These are phyloP conservation scores for Ametastegia equiseti DNA, from an alignment of 2,888 invertebrate genomes.

Conservation along the genomic window DNA sequence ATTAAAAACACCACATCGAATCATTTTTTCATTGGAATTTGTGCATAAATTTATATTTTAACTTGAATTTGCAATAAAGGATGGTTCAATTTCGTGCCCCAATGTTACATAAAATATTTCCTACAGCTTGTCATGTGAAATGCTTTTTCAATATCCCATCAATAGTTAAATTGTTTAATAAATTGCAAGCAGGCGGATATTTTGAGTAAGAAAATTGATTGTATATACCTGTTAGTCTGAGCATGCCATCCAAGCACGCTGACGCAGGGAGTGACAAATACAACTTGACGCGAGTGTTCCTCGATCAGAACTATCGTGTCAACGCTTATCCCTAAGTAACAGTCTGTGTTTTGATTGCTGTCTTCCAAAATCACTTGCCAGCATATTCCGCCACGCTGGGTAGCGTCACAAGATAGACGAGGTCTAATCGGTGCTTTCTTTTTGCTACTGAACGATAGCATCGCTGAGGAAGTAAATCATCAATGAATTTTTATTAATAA, in stretches of 20 bases:
- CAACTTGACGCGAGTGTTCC: conserved; percentile 87
- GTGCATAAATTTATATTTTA: no score
- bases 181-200: no score
- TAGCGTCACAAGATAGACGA: conserved; percentile 85
- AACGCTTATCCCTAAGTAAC: conserved; percentile 90
- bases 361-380: conserved; percentile 89
- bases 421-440: conserved; percentile 88
- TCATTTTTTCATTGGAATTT: no score
- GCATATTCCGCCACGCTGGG: conserved; percentile 87
- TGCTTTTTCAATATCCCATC: no score
- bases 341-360: conserved; percentile 84
- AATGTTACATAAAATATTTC: no score
- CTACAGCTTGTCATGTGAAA: no score
- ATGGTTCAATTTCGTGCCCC: no score
- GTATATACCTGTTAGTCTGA: conserved; percentile 79
- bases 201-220: background rate
- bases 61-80: no score
- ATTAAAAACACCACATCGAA: no score
- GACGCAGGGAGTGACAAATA: conserved; percentile 91
- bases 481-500: background rate
- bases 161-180: no score
- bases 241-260: conserved; percentile 87
- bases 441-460: conserved; percentile 86
- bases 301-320: conserved; percentile 94
- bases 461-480: conserved; percentile 78